Base-by-base conservation (phyloP, 2,113 vertebrate genomes). In the Hyla sarda region DNA sequence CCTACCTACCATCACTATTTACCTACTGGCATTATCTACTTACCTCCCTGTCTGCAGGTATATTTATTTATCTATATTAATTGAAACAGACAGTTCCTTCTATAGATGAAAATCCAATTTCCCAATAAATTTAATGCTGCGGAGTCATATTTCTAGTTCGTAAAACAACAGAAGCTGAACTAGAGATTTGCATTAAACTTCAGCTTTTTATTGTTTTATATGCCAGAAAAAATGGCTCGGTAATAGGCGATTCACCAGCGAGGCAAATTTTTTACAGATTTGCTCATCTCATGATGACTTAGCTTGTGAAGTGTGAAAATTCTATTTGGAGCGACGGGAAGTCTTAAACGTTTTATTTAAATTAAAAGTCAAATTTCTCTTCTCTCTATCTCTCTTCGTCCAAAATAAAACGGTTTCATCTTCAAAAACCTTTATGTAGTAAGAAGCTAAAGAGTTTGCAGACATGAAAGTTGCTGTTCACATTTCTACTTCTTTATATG, bases 371-470 rank as follows among this genome's bases (percentile, higher is more conserved):
- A 1, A 19, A 69, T 19, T 69, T 69, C 2, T 69, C 16, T 67
- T 30, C 14, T 16, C 28, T 17, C 17, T 69, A 0, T 69, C 62
- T 14, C 0, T 0, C 47, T 19, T 30, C 74, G 1, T 9, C n/a
- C 74, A 23, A 77, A 77, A 48, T 77, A 30, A 30, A 54, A 48
- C 54, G 74, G 74, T 54, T 6, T 77, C 54, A 52, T 77, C 74
- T 52, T 77, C 74, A 77, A 77, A 77, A 8, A 77, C 28, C 48
- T 54, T 21, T 32, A 32, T 77, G 74, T 52, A 77, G 54, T n/a
- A 54, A 21, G 74, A 54, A 54, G 54, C 50, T 52, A 32, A 32
- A 77, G 74, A 25, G 48, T 52, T 17, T 52, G 45, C 32, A 25
- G 16, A 77, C 47, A 76, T 76, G 48, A 76, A 52, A 25, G 25